These are phyloP conservation scores for Dendrophyllia cribrosa DNA, from an alignment of 64 coral and sea anemone genomes.

Conservation along the genomic window DNA sequence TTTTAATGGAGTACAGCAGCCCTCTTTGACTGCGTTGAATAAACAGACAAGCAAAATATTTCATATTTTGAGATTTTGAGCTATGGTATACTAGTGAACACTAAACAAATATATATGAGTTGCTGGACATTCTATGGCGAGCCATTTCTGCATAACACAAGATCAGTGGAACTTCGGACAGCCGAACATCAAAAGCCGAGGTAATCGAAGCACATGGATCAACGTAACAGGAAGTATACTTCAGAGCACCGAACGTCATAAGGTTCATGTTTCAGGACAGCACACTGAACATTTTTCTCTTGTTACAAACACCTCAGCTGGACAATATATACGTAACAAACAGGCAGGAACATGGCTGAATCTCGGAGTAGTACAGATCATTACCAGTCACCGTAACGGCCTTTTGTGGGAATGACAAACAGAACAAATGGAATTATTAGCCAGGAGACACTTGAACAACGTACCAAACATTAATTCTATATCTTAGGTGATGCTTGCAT, in stretches of 20 bases:
- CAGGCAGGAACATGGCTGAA: slow-evolving; percentile 33
- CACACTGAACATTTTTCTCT: slow-evolving; percentile 43
- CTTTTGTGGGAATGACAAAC: slow-evolving; percentile 59
- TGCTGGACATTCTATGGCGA: background rate
- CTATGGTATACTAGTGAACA: background rate
- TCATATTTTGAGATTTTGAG: background rate
- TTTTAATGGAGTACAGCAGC: slow-evolving; percentile 14
- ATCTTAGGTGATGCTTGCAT: no score
- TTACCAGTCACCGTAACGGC: slow-evolving; percentile 40
- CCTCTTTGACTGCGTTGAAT: background rate
- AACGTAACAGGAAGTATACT: slow-evolving; percentile 2
- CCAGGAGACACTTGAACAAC: background rate
- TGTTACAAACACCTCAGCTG: slow-evolving; percentile 36
- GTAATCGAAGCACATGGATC: slow-evolving; percentile 11
- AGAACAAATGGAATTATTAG: slow-evolving; percentile 15
- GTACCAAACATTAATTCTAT: no score
- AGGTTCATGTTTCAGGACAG: slow-evolving; percentile 37
- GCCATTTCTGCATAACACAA: slow-evolving; percentile 23
- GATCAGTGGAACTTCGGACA: slow-evolving; percentile 11
- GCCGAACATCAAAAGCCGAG: slow-evolving; percentile 46
- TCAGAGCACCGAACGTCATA: slow-evolving; percentile 49
- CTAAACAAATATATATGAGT: background rate
- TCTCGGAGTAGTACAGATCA: slow-evolving; percentile 30
- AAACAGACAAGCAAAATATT: background rate
- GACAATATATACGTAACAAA: background rate